A percentile compares a stretch with the other conserved stretches of the same genome.
Conservation (phyloP, 2,888 invertebrate genomes). For the Nemotelus pantherinus region DNA sequence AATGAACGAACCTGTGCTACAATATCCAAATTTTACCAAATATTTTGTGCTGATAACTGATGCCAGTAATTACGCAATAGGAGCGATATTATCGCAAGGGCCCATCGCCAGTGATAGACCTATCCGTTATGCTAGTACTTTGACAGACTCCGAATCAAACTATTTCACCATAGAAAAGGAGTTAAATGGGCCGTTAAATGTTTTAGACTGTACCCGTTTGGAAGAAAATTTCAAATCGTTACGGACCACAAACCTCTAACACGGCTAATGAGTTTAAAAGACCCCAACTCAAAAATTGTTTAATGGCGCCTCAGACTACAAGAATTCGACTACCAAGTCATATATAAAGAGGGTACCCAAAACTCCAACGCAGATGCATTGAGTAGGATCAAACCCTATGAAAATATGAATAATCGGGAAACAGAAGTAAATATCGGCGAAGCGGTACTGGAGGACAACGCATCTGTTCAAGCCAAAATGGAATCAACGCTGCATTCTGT, state of each 20-base stretch:
- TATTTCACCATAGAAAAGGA: neutral
- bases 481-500: conserved; percentile 48
- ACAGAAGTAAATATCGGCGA: no score
- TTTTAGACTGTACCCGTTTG: neutral
- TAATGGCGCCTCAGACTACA: no score
- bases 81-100: neutral
- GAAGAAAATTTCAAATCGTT: neutral
- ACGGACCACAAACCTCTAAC: conserved; percentile 1
- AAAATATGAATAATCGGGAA: no score
- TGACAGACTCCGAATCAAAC: conserved; percentile 11
- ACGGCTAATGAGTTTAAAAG: neutral
- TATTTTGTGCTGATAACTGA: neutral
- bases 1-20: conserved; percentile 4
- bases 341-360: no score
- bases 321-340: no score
- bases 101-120: neutral
- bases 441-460: neutral
- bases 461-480: no score
- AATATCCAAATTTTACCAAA: conserved; percentile 3
- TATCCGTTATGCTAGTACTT: conserved; percentile 8
- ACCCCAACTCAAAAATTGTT: conserved; percentile 15
- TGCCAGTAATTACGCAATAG: conserved; percentile 9
- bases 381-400: no score
- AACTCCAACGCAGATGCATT: no score
- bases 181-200: neutral